Base-by-base conservation (phyloP, 1,140 invertebrate genomes). In the Colletes gigas region DNA sequence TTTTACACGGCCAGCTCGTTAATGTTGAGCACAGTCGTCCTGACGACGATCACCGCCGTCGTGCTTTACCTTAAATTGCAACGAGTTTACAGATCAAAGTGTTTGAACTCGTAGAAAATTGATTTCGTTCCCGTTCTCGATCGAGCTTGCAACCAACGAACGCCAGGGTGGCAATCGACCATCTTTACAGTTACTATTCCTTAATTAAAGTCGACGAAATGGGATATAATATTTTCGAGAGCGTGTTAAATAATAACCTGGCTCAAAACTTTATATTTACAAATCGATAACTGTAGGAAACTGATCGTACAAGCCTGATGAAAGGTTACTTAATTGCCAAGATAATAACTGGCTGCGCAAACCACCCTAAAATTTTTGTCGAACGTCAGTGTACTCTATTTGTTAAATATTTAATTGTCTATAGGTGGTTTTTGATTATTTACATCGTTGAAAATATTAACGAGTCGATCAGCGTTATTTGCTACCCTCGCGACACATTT, bases 21-120 rank as follows among this genome's bases (percentile, higher is more conserved):
- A 0, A 89, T 93, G 75, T 82, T 93, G 4, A 87, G 86, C 39
- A 88, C 90, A 7, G 84, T 93, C 9, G 85, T 90, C 10, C 54
- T 90, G 4, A 89, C 89, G 9, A 92, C 90, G 0, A 81, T 92
- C 21, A 91, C 90, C 66, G 86, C 92, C 4, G 89, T 87, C 2
- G 21, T 90, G 12, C 69, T 93, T 2, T 93, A 93, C 78, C 66
- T 89, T 1, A 93, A 93, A 80, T 62, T 93, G 3, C 92, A 93
- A 65, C 89, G 88, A 75, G 79, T 92, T 39, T 78, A 82, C 14
- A 72, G 74, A 68, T 81, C 87, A n/a, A 93, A 90, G 74, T 84
- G 55, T 21, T 71, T 76, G 19, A 83, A 92, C 81, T 82, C 86
- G 63, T 85, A 84, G 17, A 21, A 78, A 52, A 60, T 60, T 57